Evolutionary conservation across 2,888 invertebrate species (phyloP), one percentile per base, ranked within the genome.

Genomic region (Trichogramma evanescens): DNA sequence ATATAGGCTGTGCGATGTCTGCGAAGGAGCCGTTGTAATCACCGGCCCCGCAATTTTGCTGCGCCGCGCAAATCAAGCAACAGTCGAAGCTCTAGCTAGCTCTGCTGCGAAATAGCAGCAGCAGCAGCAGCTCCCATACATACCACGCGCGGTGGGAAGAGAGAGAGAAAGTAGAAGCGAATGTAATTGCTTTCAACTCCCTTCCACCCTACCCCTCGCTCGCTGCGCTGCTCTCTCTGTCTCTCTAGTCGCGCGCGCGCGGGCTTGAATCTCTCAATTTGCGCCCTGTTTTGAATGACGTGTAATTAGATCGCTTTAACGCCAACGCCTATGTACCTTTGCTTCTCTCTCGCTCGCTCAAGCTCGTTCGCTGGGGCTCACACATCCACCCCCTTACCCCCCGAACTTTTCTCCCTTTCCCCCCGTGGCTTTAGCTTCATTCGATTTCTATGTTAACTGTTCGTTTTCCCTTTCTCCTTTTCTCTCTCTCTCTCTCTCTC

Each of bases 271-370:
- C 56, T 62, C 56, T 56, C 56, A 62, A 56, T 59, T 62, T 62
- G 53, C 43, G 46, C 56, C 58, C 50, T 61, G 54, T 50, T 57
- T 62, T 62, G 54, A 59, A 59, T 59, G 56, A 62, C 59, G 51
- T 62, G 59, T 59, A 62, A 63, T 63, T 59, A 63, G 57, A 57
- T 59, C 54, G 54, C 57, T 62, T 58, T 58, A 58, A 51, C 44
- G 57, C 52, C 51, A 26, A 49, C 4, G 8, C 8, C 46, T 42
- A 52, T 54, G 62, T 38, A 45, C 46, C 39, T 59, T 50, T 26
- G 26, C 13, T 61, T 41, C 49, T 42, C 52, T 43, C 42, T 50
- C 10, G 39, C 10, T n/a, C 6, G 9, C 49, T 51, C 26, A 4
- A 5, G 26, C 40, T 40, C 26, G 9, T 26, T 46, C 8, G 45